Conservation (phyloP, 2,888 invertebrate species). For the Blera fallax region DNA sequence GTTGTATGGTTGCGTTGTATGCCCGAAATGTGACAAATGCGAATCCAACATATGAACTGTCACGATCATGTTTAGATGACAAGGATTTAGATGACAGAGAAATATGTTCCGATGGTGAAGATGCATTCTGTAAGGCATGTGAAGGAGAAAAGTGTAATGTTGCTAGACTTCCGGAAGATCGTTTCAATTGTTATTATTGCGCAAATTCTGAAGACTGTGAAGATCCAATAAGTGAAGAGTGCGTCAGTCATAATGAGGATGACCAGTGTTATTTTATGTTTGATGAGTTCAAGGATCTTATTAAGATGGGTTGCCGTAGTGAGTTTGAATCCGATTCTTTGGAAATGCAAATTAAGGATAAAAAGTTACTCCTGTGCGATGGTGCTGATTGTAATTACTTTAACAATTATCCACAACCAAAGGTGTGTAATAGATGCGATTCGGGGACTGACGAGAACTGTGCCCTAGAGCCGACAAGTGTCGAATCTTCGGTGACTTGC, state of each 20-base stretch:
- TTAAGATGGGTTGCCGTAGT: conserved; percentile 74
- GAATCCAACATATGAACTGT: conserved; percentile 50
- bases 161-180: conserved; percentile 31
- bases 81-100: conserved; percentile 57
- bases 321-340: conserved; percentile 36
- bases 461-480: conserved; percentile 52
- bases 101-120: conserved; percentile 39
- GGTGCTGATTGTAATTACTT: conserved; percentile 73
- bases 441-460: conserved; percentile 67
- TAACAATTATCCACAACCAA: conserved; percentile 57
- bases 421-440: conserved; percentile 70
- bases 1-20: conserved; percentile 72
- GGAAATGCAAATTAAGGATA: conserved; percentile 60
- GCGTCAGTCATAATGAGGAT: conserved; percentile 14
- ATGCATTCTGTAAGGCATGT: conserved; percentile 57
- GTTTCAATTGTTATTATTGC: conserved; percentile 62
- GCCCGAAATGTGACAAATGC: not conserved
- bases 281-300: conserved; percentile 25
- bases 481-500: conserved; percentile 40
- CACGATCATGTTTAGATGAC: conserved; percentile 73
- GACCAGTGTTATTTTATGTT: conserved; percentile 74
- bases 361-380: conserved; percentile 68
- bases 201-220: conserved; percentile 58
- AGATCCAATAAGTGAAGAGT: conserved; percentile 17
- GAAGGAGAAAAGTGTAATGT: conserved; percentile 61